phyloP scores from a whole-genome alignment of 2,888 invertebrate species.

The Sinelater perroti region DNA sequence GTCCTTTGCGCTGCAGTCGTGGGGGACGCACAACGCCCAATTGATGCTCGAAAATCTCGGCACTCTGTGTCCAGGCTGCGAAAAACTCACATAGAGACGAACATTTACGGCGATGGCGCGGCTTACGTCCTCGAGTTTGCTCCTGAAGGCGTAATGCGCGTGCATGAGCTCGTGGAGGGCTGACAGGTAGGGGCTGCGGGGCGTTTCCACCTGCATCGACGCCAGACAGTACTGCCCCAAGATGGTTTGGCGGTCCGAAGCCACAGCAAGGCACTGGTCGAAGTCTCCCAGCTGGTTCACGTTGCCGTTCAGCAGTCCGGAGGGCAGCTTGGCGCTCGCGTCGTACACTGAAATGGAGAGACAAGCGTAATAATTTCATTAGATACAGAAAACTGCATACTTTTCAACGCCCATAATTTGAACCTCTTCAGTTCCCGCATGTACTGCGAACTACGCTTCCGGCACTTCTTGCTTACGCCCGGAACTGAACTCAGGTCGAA shows the following conservation, averaged over 20 bases:
- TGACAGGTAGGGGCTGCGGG: constrained; percentile 62
- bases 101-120: constrained; percentile 20
- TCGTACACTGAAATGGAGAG: constrained; percentile 58
- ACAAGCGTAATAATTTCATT: not conserved
- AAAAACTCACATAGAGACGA: constrained; percentile 48
- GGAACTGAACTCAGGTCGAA: constrained; percentile 50
- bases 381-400: constrained; percentile 46
- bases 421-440: constrained; percentile 53
- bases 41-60: constrained; percentile 72
- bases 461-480: constrained; percentile 54
- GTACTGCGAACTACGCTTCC: constrained; percentile 52
- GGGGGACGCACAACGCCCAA: constrained; percentile 75
- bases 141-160: constrained; percentile 71
- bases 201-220: constrained; percentile 67
- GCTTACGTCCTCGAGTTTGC: constrained; percentile 74
- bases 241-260: constrained; percentile 54
- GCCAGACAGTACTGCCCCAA: constrained; percentile 73
- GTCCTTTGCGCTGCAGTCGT: constrained; percentile 67
- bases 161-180: constrained; percentile 65
- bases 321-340: constrained; percentile 58
- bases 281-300: constrained; percentile 60
- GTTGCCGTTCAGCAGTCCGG: constrained; percentile 59
- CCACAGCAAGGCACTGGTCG: constrained; percentile 55
- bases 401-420: constrained; percentile 59
- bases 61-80: constrained; percentile 76